Evolutionary conservation across 2,113 vertebrate genomes (phyloP).

Genomic region (Aix galericulata): DNA sequence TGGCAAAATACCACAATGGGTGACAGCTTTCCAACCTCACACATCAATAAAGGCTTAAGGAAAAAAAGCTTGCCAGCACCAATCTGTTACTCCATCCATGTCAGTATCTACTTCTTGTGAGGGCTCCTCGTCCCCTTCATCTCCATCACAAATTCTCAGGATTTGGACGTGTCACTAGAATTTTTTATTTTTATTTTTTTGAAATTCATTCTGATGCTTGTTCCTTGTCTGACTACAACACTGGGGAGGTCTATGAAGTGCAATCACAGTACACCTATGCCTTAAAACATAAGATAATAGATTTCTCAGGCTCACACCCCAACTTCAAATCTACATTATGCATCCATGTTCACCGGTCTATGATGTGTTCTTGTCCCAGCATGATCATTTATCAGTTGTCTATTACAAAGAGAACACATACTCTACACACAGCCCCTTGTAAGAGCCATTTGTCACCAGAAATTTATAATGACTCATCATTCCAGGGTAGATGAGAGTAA

Average conservation of each 20-base stretch:
- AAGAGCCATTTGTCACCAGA: background rate
- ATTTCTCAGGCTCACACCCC: background rate
- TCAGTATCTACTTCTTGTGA: background rate
- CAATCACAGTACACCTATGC: background rate
- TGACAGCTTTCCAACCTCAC: background rate
- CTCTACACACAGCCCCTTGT: background rate
- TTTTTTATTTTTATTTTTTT: background rate
- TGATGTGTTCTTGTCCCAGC: background rate
- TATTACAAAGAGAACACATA: background rate
- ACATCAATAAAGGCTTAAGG: background rate
- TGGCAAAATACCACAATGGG: background rate
- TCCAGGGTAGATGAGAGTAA: background rate
- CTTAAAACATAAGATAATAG: background rate
- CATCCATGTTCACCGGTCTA: background rate
- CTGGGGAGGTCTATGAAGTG: background rate
- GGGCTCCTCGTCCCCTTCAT: background rate
- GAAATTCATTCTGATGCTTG: background rate
- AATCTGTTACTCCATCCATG: background rate
- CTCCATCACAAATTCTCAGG: background rate
- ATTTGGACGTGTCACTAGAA: background rate
- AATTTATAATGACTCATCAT: background rate
- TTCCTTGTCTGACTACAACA: background rate
- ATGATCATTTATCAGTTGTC: background rate
- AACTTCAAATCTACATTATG: background rate
- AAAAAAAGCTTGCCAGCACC: background rate